Conservation (phyloP, 2,113 vertebrate species). For the Callithrix jacchus region DNA sequence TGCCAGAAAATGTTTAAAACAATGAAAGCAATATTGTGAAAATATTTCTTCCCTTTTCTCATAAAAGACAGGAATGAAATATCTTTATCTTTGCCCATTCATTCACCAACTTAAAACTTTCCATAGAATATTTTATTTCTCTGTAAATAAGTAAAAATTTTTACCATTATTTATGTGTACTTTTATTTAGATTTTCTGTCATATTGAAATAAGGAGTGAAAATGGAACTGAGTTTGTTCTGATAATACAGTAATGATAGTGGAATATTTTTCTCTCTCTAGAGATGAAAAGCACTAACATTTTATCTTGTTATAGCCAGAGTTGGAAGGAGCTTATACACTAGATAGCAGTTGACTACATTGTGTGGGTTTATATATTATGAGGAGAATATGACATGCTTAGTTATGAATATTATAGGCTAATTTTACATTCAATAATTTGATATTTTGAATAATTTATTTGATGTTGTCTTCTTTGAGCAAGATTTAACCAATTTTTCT, state of each 20-base stretch:
- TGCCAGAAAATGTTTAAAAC: slow-evolving; percentile 10
- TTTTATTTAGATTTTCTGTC: background rate
- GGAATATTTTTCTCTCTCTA: slow-evolving; percentile 49
- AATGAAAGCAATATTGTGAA: background rate
- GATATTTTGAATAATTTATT: background rate
- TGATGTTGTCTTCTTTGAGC: background rate
- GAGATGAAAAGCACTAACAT: background rate
- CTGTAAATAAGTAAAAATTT: slow-evolving; percentile 35
- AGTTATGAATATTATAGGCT: background rate
- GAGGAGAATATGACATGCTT: background rate
- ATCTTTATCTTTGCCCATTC: background rate
- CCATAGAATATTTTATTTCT: slow-evolving; percentile 33
- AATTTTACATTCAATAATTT: background rate
- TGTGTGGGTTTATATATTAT: background rate
- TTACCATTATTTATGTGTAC: background rate
- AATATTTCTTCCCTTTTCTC: background rate
- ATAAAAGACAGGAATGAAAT: background rate
- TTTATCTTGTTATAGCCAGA: slow-evolving; percentile 39
- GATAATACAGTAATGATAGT: background rate
- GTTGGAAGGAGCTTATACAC: background rate
- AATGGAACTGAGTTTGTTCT: slow-evolving; percentile 39
- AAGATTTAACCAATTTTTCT: background rate
- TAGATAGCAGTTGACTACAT: slow-evolving; percentile 33
- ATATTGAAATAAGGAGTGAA: slow-evolving; percentile 56
- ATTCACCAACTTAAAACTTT: slow-evolving; percentile 37